Percentiles rank a stretch among this genome's conserved stretches.
Conservation (phyloP, 2,113 vertebrate genomes). For the Odobenus rosmarus region DNA sequence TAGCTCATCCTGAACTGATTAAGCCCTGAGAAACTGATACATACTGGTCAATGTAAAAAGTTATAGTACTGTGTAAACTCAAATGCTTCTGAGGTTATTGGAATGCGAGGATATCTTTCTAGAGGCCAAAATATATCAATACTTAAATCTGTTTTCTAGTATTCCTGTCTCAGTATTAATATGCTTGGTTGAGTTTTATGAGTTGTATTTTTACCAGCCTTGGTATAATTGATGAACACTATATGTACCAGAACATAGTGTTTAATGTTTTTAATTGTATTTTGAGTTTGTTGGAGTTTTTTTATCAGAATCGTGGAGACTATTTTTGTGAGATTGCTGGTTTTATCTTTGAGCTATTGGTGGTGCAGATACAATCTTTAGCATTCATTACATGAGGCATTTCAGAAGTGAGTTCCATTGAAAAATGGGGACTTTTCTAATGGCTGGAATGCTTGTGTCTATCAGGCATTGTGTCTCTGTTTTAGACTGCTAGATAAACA, state of each 20-base stretch:
- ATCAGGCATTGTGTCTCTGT: not conserved
- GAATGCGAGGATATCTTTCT: not conserved
- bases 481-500: not conserved
- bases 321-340: not conserved
- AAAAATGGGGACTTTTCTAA: not conserved
- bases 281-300: not conserved
- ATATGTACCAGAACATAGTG: not conserved
- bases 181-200: not conserved
- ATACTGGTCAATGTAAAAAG: not conserved
- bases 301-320: not conserved
- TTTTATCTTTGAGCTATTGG: not conserved
- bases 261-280: not conserved
- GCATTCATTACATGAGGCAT: not conserved
- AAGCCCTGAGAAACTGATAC: not conserved
- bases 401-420: not conserved
- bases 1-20: not conserved
- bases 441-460: not conserved
- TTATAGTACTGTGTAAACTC: not conserved
- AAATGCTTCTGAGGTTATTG: not conserved
- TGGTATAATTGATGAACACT: not conserved
- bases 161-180: not conserved
- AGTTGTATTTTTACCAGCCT: constrained; percentile 27
- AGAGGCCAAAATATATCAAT: not conserved
- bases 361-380: not conserved
- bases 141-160: not conserved